phyloP scores from a whole-genome alignment of 2,888 invertebrate genomes.

The Apamea epomidion region DNA sequence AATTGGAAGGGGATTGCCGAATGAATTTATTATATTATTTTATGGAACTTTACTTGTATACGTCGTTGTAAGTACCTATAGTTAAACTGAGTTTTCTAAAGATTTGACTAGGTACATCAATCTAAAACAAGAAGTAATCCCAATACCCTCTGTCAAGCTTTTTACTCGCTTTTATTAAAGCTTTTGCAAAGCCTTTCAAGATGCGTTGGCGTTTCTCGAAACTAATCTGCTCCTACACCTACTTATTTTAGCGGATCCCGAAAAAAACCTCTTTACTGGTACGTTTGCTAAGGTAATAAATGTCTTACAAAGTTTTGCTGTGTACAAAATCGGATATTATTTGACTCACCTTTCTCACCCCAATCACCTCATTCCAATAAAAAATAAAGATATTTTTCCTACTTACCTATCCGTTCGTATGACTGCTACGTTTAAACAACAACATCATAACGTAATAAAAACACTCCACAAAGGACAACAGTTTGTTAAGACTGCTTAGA shows the following conservation, averaged over 20 bases:
- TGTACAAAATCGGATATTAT: conserved; percentile 18
- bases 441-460: conserved; percentile 30
- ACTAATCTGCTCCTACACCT: conserved; percentile 17
- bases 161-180: background rate
- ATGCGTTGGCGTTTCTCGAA: background rate
- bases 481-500: conserved; percentile 28
- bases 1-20: conserved; percentile 53
- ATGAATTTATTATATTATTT: conserved; percentile 39
- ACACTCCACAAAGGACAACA: conserved; percentile 23
- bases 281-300: conserved; percentile 8
- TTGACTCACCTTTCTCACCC: conserved; percentile 17
- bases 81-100: background rate
- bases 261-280: background rate
- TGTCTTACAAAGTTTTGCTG: background rate
- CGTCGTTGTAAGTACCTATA: background rate
- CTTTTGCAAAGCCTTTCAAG: background rate
- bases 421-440: conserved; percentile 15
- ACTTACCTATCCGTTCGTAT: background rate
- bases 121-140: background rate
- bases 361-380: conserved; percentile 11
- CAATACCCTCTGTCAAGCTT: background rate
- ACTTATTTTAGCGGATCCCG: background rate
- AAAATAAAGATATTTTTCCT: conserved; percentile 19
- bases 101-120: background rate
- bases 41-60: conserved; percentile 2